Percentiles rank a stretch among this genome's conserved stretches.
Evolutionary conservation across 2,888 invertebrate species (phyloP).

Genomic region (Drosophila subquinaria): DNA sequence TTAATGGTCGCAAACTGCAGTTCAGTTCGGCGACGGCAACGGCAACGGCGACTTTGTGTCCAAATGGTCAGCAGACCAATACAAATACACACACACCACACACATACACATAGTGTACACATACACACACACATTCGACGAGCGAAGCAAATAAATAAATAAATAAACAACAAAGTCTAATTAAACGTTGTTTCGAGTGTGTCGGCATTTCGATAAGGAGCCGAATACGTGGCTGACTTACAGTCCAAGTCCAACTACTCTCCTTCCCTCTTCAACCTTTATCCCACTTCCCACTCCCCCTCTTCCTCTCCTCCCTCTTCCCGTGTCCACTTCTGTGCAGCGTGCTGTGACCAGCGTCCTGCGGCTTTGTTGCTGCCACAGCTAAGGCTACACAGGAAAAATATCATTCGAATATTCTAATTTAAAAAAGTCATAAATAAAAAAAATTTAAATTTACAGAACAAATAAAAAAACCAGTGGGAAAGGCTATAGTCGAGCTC

Average conservation of each 20-base stretch:
- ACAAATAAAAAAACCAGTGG: too few relatives aligned
- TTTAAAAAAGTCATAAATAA: too few relatives aligned
- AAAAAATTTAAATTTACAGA: too few relatives aligned
- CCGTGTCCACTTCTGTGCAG: slow-evolving; percentile 5
- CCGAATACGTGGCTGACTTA: not conserved
- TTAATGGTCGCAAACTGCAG: slow-evolving; percentile 74
- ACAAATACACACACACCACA: slow-evolving; percentile 6
- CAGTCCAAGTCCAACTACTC: not conserved
- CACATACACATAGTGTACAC: not conserved
- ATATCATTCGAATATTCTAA: too few relatives aligned
- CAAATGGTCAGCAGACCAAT: slow-evolving; percentile 41
- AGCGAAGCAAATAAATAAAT: slow-evolving; percentile 62
- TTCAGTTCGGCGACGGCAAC: slow-evolving; percentile 15
- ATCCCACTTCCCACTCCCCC: not conserved
- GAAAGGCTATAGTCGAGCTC: too few relatives aligned
- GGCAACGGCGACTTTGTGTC: slow-evolving; percentile 36
- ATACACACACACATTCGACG: slow-evolving; percentile 13
- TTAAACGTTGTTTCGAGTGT: slow-evolving; percentile 71
- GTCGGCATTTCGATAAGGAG: slow-evolving; percentile 12
- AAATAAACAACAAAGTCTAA: slow-evolving; percentile 78
- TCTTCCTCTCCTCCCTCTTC: not conserved
- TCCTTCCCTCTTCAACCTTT: not conserved
- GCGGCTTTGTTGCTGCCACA: not conserved
- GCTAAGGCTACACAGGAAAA: not conserved
- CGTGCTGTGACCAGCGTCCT: not conserved